Conservation (phyloP, 1,140 invertebrate genomes). For the Acromyrmex heyeri region DNA sequence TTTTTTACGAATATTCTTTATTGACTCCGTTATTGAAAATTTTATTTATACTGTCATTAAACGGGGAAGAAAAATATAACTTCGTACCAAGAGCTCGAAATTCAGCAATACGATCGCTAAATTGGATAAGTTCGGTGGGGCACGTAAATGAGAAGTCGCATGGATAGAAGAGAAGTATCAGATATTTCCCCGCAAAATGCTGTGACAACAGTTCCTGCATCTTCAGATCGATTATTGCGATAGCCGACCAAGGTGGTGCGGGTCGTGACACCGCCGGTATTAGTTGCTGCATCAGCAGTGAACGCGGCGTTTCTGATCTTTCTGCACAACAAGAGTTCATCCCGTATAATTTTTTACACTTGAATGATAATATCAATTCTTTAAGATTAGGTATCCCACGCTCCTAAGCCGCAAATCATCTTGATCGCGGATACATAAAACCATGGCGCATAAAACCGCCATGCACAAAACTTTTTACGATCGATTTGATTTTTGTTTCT, state of each 20-base stretch:
- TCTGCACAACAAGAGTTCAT: slow-evolving; percentile 38
- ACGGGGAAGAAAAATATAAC: background rate
- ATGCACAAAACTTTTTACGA: slow-evolving; percentile 11
- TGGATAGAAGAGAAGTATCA: slow-evolving; percentile 92
- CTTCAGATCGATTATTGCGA: slow-evolving; percentile 89
- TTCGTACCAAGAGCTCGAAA: slow-evolving; percentile 91
- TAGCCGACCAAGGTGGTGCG: slow-evolving; percentile 74
- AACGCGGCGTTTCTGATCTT: background rate
- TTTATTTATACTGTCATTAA: background rate
- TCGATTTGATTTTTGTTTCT: slow-evolving; percentile 16
- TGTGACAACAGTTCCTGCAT: slow-evolving; percentile 89
- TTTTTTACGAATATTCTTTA: background rate
- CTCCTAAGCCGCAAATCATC: background rate
- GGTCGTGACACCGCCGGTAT: slow-evolving; percentile 53
- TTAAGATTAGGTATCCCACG: background rate
- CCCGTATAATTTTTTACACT: slow-evolving; percentile 5
- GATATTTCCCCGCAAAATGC: slow-evolving; percentile 91
- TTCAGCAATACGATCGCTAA: slow-evolving; percentile 93
- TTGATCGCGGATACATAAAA: background rate
- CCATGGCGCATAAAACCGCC: too few relatives aligned
- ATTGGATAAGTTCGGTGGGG: slow-evolving; percentile 97
- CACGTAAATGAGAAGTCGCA: slow-evolving; percentile 95
- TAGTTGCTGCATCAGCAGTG: background rate
- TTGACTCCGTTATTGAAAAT: background rate
- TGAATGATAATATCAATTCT: background rate